These are phyloP conservation scores for Solenopsis fugax DNA, from an alignment of 1,140 invertebrate genomes.

Conservation along the genomic window DNA sequence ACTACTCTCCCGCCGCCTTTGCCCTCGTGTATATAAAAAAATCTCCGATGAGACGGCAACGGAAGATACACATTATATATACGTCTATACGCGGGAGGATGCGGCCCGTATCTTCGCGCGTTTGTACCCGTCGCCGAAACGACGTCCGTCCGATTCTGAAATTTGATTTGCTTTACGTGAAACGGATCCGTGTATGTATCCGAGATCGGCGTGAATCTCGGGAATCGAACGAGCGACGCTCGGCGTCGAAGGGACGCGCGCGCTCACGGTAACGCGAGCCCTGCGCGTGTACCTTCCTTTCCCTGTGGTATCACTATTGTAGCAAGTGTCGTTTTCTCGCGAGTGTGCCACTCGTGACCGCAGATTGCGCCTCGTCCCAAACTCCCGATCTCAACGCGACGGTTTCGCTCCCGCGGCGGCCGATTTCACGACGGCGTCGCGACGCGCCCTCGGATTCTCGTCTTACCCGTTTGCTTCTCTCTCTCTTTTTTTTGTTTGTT, in stretches of 20 bases:
- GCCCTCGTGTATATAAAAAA: constrained; percentile 53
- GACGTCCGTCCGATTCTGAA: not conserved
- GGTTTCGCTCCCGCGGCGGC: not conserved
- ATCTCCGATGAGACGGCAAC: constrained; percentile 34
- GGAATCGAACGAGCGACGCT: not conserved
- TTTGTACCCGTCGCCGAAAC: not conserved
- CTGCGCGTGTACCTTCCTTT: not conserved
- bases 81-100: not conserved
- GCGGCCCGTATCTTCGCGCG: not conserved
- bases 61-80: constrained; percentile 24
- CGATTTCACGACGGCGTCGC: constrained; percentile 29
- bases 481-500: not conserved
- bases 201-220: not conserved
- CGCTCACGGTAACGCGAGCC: not conserved
- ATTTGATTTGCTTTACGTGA: constrained; percentile 5
- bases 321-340: constrained; percentile 43
- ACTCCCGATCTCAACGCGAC: not conserved
- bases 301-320: constrained; percentile 24
- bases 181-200: not conserved
- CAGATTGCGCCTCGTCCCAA: constrained; percentile 9
- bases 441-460: constrained; percentile 10
- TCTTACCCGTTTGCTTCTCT: not conserved
- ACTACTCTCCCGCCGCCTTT: constrained; percentile 25
- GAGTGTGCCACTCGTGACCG: constrained; percentile 39
- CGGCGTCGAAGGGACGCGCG: not conserved